Evolutionary conservation across 2,113 vertebrate species (phyloP).

Genomic region (Todiramphus chloris): DNA sequence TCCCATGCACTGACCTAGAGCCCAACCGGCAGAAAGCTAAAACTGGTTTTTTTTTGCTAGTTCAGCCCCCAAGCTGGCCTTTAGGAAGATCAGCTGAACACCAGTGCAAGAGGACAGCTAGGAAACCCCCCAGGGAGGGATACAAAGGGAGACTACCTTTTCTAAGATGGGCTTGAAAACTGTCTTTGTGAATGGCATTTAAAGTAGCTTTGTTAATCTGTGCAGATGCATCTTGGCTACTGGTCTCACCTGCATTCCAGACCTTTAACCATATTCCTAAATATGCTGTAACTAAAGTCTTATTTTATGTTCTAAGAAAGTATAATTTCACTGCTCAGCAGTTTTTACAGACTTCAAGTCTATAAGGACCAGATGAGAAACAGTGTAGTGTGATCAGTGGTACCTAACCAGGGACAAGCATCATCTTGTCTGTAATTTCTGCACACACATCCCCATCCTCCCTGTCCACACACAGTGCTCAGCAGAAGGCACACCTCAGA

Average conservation of each 20-base stretch:
- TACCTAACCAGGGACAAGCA: background rate
- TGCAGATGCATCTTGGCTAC: background rate
- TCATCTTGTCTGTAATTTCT: background rate
- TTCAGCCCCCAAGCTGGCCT: background rate
- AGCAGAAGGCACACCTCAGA: background rate
- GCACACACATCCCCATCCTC: background rate
- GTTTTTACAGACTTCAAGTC: background rate
- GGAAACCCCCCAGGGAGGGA: background rate
- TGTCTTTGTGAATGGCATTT: background rate
- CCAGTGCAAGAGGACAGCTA: background rate
- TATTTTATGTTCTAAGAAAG: background rate
- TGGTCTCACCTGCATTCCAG: background rate
- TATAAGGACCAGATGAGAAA: background rate
- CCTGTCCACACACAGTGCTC: background rate
- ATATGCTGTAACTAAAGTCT: background rate
- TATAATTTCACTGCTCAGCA: background rate
- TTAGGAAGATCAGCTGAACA: background rate
- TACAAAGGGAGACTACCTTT: background rate
- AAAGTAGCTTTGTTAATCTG: background rate
- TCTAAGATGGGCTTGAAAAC: background rate
- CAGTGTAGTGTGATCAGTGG: rapidly evolving
- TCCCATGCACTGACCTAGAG: background rate
- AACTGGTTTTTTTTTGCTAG: background rate
- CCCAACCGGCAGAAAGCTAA: background rate
- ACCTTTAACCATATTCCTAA: background rate